phyloP scores from a whole-genome alignment of 64 coral and sea anemone species.

The Trachythela sp. region DNA sequence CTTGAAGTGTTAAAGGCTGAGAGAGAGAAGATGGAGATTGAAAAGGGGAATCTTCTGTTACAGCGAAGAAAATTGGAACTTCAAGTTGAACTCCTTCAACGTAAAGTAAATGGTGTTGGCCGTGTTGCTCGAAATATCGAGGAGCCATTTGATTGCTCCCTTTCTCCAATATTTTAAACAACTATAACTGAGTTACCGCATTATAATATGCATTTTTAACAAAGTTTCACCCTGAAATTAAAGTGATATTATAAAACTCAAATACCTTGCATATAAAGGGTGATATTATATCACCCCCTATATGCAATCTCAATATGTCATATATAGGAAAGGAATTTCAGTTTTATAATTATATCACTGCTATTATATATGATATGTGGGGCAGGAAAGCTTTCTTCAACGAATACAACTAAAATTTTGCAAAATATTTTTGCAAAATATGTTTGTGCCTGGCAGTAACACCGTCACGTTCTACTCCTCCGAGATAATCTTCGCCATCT shows the following conservation, averaged over 20 bases:
- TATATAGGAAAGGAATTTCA: too few relatives aligned
- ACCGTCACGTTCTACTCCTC: neutral
- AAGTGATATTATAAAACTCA: too few relatives aligned
- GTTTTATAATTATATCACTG: too few relatives aligned
- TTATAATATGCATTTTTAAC: too few relatives aligned
- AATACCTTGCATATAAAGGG: too few relatives aligned
- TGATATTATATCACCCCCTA: too few relatives aligned
- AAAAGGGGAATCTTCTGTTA: neutral
- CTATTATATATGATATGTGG: too few relatives aligned
- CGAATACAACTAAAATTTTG: too few relatives aligned
- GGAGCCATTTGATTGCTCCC: neutral
- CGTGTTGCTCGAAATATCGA: neutral
- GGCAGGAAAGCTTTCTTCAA: too few relatives aligned
- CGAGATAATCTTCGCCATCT: neutral
- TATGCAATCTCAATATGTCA: too few relatives aligned
- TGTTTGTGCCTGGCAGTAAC: neutral
- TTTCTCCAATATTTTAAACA: neutral
- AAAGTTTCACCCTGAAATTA: too few relatives aligned
- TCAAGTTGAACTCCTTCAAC: neutral
- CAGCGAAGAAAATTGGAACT: neutral
- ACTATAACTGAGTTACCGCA: too few relatives aligned
- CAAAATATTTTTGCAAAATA: neutral
- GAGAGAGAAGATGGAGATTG: neutral
- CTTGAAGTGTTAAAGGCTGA: neutral
- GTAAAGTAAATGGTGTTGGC: neutral